Evolutionary conservation across 2,113 vertebrate genomes (phyloP).

Genomic region (Phalacrocorax pelagicus): DNA sequence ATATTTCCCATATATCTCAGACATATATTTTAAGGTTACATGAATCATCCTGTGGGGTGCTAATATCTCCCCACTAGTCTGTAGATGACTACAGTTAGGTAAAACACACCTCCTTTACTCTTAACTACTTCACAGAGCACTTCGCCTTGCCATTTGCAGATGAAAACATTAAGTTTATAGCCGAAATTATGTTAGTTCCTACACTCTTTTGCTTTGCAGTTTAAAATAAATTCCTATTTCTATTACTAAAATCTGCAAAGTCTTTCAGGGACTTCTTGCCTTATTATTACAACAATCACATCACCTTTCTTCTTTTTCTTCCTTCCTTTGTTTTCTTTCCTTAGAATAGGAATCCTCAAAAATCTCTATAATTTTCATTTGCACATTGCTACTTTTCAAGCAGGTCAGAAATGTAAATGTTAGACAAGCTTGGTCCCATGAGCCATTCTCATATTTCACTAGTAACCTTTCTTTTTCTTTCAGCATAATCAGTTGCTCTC

Average conservation of each 20-base stretch:
- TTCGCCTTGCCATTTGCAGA: neutral
- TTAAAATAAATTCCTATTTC: neutral
- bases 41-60: neutral
- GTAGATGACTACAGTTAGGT: neutral
- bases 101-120: neutral
- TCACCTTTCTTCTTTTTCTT: neutral
- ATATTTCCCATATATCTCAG: neutral
- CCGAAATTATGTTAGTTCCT: neutral
- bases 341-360: neutral
- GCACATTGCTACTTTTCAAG: neutral
- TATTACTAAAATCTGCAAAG: neutral
- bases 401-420: neutral
- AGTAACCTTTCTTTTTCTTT: neutral
- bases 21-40: neutral
- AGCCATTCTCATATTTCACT: neutral
- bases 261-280: neutral
- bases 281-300: neutral
- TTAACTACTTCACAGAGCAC: neutral
- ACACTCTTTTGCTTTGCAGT: neutral
- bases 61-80: neutral
- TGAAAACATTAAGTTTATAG: neutral
- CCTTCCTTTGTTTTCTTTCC: neutral
- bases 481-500: neutral
- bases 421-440: neutral
- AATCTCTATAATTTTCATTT: neutral